These are phyloP conservation scores for Scrobipalpa costella DNA, from an alignment of 2,888 invertebrate genomes.

Conservation along the genomic window DNA sequence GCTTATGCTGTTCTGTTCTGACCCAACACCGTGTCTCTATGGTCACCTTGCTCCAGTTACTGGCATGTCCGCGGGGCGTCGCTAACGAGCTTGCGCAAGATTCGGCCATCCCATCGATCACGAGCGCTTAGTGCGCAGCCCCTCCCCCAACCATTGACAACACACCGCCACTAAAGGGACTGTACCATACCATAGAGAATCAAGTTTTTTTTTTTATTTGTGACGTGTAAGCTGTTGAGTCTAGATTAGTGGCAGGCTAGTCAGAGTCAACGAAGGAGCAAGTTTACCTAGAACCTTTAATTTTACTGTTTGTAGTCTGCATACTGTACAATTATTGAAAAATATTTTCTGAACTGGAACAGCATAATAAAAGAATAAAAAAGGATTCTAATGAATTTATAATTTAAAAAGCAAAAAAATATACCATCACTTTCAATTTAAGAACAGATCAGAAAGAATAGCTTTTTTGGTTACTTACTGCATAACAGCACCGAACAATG, in stretches of 20 bases:
- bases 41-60: conserved; percentile 23
- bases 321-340: too few relatives aligned
- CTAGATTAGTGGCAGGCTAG: too few relatives aligned
- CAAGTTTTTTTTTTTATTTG: not conserved
- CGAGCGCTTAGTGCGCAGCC: conserved; percentile 54
- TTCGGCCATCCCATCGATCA: conserved; percentile 70
- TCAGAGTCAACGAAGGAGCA: too few relatives aligned
- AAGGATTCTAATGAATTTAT: too few relatives aligned
- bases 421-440: too few relatives aligned
- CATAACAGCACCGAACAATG: conserved; percentile 50
- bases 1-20: too few relatives aligned
- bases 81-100: conserved; percentile 55
- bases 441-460: not conserved
- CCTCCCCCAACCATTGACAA: conserved; percentile 62
- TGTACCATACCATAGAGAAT: conserved; percentile 35
- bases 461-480: conserved; percentile 38
- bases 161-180: conserved; percentile 40
- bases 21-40: conserved; percentile 2
- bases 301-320: too few relatives aligned
- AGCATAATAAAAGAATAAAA: too few relatives aligned
- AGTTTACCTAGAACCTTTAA: too few relatives aligned
- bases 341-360: too few relatives aligned
- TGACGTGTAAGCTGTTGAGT: not conserved
- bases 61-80: conserved; percentile 25
- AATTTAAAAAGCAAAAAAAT: too few relatives aligned